Evolutionary conservation across 2,888 invertebrate species (phyloP), one percentile per base, ranked within the genome.

Genomic region (Stictocephala bisonia): DNA sequence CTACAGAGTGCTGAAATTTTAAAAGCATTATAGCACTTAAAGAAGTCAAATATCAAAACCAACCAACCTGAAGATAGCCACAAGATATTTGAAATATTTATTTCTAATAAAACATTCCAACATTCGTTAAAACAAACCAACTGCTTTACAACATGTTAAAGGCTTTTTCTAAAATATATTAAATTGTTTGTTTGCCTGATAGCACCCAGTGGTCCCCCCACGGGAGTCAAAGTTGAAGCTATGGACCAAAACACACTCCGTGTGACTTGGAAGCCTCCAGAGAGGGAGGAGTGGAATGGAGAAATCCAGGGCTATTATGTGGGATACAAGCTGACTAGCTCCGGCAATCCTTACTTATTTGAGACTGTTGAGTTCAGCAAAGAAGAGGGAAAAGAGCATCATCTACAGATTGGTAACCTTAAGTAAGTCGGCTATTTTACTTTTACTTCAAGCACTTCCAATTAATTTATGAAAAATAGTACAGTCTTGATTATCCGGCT

Each of bases 321-420:
- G 77, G 95, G 96, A 74, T 94, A 95, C 84, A 93, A 94, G 86
- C 87, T 94, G 72, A 91, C 93, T 0, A 90, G 91, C 79, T 82
- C 82, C 27, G 94, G 95, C 82, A 93, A 94, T 76, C 94, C 94
- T 0, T 96, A 92, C 83, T 90, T 95, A 71, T 96, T 94, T 81
- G 95, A 96, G 85, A 95, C 95, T 66, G 94, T 96, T 3, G 95
- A 95, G 83, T 95, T 95, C 83, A 93, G 93, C 69, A 92, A 94
- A 82, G 95, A 95, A 87, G 95, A 95, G 83, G 94, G 93, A 83
- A 95, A 95, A 81, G 95, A 96, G 84, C 95, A 95, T 82, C 93
- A 91, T 80, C 85, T 96, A 79, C 93, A 93, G 82, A 90, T 94
- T 81, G 88, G 89, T 76, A 93, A 93, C 80, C 86, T 94, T 48